These are phyloP conservation scores for Leptopilina myrica DNA, from an alignment of 2,888 invertebrate species.

Conservation along the genomic window DNA sequence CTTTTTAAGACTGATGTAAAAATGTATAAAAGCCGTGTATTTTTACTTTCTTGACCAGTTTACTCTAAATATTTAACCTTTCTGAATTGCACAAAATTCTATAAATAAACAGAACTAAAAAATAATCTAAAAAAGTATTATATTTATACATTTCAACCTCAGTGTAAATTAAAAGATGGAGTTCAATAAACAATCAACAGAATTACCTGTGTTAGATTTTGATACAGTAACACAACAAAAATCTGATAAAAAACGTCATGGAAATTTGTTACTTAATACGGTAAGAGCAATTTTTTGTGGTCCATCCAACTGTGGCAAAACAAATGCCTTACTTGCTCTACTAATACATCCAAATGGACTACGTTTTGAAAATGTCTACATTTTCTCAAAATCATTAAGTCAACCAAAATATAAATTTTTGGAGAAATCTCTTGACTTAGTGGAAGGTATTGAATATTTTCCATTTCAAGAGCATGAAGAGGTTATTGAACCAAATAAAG, in stretches of 20 bases:
- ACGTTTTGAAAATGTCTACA: slow-evolving; percentile 22
- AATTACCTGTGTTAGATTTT: background rate
- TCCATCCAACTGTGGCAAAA: slow-evolving; percentile 30
- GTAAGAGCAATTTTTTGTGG: slow-evolving; percentile 27
- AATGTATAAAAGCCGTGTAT: too few relatives aligned
- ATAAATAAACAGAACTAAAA: too few relatives aligned
- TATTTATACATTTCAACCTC: background rate
- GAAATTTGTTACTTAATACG: slow-evolving; percentile 9
- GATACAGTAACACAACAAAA: slow-evolving; percentile 1
- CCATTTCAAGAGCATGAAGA: too few relatives aligned
- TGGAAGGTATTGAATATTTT: too few relatives aligned
- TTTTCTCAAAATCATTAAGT: slow-evolving; percentile 21
- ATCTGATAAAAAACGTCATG: background rate
- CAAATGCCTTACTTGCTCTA: slow-evolving; percentile 22
- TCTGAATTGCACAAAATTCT: too few relatives aligned
- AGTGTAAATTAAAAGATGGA: background rate
- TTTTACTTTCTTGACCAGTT: too few relatives aligned
- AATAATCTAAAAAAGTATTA: background rate
- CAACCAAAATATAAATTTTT: slow-evolving; percentile 42
- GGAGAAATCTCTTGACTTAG: slow-evolving; percentile 27
- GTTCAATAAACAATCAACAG: background rate
- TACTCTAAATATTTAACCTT: too few relatives aligned
- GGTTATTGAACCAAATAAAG: background rate
- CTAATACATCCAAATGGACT: slow-evolving; percentile 19
- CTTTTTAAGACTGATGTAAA: too few relatives aligned